Conservation (phyloP, 2,888 invertebrate species). For the Kuschelorhynchus macadamiae region DNA sequence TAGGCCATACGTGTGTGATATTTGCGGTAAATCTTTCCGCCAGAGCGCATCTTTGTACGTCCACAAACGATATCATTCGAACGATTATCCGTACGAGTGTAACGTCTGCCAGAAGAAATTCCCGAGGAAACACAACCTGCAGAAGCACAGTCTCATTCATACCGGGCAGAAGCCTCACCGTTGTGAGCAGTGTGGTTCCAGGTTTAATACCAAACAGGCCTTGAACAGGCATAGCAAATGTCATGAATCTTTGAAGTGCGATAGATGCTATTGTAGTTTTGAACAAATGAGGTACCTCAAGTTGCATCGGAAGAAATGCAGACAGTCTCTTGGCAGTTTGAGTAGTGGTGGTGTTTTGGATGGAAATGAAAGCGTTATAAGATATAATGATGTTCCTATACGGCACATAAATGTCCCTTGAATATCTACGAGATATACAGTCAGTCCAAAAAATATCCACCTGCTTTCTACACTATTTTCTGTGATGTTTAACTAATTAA, state of each 20-base stretch:
- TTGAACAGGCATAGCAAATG: conserved; percentile 66
- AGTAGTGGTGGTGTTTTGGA: background rate
- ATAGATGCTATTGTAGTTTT: conserved; percentile 67
- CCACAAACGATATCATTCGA: conserved; percentile 57
- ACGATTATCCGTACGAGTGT: conserved; percentile 67
- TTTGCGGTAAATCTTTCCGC: conserved; percentile 72
- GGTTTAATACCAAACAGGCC: conserved; percentile 69
- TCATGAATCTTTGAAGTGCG: conserved; percentile 66
- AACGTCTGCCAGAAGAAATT: conserved; percentile 72
- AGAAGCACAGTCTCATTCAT: conserved; percentile 72
- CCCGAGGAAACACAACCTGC: conserved; percentile 71
- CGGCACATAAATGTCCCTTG: no score
- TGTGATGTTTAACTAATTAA: no score
- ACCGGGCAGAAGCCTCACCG: conserved; percentile 71
- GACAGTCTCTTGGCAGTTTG: no score
- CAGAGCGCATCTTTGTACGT: conserved; percentile 68
- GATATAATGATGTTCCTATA: no score
- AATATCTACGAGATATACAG: no score
- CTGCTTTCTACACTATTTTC: no score
- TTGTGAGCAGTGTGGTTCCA: conserved; percentile 71
- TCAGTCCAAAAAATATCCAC: no score
- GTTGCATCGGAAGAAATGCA: conserved; percentile 53
- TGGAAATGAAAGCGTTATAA: background rate
- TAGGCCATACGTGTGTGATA: conserved; percentile 71
- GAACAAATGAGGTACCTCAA: conserved; percentile 69